phyloP scores from a whole-genome alignment of 2,113 vertebrate genomes.

The Procavia capensis region DNA sequence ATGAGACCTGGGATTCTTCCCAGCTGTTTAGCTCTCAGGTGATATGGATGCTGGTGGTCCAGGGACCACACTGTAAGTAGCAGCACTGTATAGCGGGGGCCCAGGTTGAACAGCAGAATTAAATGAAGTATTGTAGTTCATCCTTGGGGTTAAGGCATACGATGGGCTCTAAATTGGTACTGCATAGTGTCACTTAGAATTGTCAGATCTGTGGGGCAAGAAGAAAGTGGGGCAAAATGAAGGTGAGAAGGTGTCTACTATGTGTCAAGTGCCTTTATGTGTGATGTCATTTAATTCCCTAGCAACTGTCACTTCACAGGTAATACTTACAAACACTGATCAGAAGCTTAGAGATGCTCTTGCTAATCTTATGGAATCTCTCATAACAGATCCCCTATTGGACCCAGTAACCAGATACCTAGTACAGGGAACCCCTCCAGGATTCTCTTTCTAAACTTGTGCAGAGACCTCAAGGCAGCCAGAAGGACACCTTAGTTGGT shows the following conservation, averaged over 20 bases:
- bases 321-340: background rate
- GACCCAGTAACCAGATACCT: no score
- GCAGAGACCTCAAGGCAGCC: background rate
- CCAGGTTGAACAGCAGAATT: background rate
- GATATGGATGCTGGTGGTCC: background rate
- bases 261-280: background rate
- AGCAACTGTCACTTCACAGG: background rate
- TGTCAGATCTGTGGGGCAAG: background rate
- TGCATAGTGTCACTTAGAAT: background rate
- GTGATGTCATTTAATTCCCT: background rate
- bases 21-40: background rate
- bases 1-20: background rate
- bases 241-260: background rate
- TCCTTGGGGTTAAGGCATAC: background rate
- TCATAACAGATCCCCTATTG: background rate
- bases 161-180: background rate
- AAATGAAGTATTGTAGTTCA: fast-evolving
- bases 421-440: background rate
- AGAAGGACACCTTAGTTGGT: background rate
- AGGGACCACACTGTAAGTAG: background rate
- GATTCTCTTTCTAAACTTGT: background rate
- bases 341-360: background rate
- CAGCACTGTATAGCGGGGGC: background rate
- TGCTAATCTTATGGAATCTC: background rate
- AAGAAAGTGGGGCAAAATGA: background rate